These are phyloP conservation scores for Caenorhabditis drosophilae DNA, from an alignment of 2,888 invertebrate genomes.

Conservation along the genomic window DNA sequence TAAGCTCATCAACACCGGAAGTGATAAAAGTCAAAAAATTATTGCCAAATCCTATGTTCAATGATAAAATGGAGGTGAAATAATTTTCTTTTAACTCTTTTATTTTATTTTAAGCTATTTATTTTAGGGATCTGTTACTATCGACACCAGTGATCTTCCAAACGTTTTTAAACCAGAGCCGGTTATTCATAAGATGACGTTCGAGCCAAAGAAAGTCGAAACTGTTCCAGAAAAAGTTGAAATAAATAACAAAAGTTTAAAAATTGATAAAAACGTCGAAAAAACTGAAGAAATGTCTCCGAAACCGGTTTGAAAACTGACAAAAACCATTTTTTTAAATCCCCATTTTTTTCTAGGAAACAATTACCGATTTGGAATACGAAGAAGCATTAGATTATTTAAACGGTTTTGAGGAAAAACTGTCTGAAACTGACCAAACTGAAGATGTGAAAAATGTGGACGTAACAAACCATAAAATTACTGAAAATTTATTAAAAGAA, in stretches of 20 bases:
- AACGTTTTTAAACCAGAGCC: conserved; percentile 19
- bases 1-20: no score
- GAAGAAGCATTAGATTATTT: conserved; percentile 20
- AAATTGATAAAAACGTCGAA: not conserved
- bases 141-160: conserved; percentile 11
- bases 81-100: not conserved
- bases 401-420: conserved; percentile 11
- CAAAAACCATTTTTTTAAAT: no score
- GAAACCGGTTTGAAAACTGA: not conserved
- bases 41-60: not conserved
- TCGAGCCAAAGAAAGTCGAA: not conserved
- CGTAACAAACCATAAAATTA: no score
- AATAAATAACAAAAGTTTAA: not conserved
- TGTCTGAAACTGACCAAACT: not conserved
- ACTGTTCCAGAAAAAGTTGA: not conserved
- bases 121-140: not conserved
- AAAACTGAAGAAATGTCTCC: conserved; percentile 4
- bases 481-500: no score
- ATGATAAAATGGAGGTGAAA: not conserved
- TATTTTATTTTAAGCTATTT: no score
- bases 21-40: not conserved
- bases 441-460: not conserved
- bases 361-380: conserved; percentile 1
- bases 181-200: not conserved
- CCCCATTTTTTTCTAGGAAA: no score